Evolutionary conservation across 2,888 invertebrate species (phyloP).

Genomic region (Leptinotarsa haldemani): DNA sequence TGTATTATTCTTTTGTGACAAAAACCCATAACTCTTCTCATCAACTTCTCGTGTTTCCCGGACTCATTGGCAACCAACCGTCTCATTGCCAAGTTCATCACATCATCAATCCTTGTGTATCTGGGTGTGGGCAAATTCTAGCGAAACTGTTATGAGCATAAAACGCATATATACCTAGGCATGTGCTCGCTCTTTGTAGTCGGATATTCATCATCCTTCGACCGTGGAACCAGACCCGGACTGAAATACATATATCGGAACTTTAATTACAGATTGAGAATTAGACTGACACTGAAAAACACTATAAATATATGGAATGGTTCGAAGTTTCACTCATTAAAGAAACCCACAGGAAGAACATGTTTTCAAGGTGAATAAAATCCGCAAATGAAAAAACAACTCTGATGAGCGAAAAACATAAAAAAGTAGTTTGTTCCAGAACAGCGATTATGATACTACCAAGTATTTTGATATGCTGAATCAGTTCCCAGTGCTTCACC

Average conservation of each 20-base stretch:
- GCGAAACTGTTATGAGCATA: conserved; percentile 34
- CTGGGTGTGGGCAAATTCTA: conserved; percentile 17
- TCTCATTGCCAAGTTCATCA: conserved; percentile 16
- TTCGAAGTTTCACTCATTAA: no score
- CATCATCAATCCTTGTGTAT: conserved; percentile 8
- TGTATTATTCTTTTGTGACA: background rate
- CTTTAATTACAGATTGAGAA: background rate
- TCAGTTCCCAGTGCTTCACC: no score
- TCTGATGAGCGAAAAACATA: no score
- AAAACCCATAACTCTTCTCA: background rate
- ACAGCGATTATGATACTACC: no score
- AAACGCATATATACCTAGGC: conserved; percentile 31
- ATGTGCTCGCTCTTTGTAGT: conserved; percentile 30
- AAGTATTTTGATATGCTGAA: no score
- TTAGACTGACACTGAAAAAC: background rate
- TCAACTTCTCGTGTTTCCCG: background rate
- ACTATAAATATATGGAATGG: background rate
- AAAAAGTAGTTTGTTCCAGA: no score
- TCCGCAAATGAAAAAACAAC: no score
- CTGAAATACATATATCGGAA: no score
- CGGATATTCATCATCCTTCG: conserved; percentile 26
- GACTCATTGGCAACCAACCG: background rate
- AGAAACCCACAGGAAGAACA: no score
- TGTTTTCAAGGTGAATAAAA: no score
- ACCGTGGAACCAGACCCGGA: background rate